Evolutionary conservation across 2,888 invertebrate species (phyloP).

Genomic region (Phyllotreta striolata): DNA sequence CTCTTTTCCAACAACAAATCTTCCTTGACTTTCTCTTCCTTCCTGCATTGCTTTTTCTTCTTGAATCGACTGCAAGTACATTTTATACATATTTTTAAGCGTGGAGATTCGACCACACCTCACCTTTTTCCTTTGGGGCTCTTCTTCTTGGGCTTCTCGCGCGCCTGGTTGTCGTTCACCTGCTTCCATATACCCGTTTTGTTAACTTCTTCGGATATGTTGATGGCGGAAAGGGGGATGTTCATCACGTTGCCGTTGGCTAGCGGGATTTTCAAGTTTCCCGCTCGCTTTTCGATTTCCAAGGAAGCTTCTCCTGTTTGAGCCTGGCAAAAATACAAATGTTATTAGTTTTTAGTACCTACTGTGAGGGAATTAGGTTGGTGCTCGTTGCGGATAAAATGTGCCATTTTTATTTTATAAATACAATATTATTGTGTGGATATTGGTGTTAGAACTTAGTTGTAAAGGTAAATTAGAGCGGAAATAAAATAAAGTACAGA

Average conservation of each 20-base stretch:
- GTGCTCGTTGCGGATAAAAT: background rate
- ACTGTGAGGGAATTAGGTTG: too few relatives aligned
- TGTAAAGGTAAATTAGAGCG: too few relatives aligned
- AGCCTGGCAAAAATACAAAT: conserved; percentile 27
- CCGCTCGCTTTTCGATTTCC: conserved; percentile 44
- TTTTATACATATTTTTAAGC: background rate
- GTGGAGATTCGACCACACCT: background rate
- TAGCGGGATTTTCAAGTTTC: conserved; percentile 84
- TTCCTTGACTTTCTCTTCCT: conserved; percentile 71
- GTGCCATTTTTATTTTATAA: background rate
- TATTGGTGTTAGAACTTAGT: too few relatives aligned
- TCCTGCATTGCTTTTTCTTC: conserved; percentile 75
- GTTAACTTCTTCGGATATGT: conserved; percentile 93
- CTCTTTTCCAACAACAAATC: conserved; percentile 65
- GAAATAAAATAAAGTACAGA: too few relatives aligned
- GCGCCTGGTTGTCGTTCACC: conserved; percentile 75
- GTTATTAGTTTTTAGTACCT: conserved; percentile 11
- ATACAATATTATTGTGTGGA: too few relatives aligned
- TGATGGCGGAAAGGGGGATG: conserved; percentile 84
- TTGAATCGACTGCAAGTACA: conserved; percentile 56
- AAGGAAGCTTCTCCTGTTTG: conserved; percentile 34
- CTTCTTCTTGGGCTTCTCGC: conserved; percentile 57
- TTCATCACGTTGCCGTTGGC: conserved; percentile 91
- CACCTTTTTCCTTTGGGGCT: conserved; percentile 47
- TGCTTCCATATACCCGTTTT: conserved; percentile 95